Base-by-base conservation (phyloP, 2,888 invertebrate species). In the Drosophila picticornis region DNA sequence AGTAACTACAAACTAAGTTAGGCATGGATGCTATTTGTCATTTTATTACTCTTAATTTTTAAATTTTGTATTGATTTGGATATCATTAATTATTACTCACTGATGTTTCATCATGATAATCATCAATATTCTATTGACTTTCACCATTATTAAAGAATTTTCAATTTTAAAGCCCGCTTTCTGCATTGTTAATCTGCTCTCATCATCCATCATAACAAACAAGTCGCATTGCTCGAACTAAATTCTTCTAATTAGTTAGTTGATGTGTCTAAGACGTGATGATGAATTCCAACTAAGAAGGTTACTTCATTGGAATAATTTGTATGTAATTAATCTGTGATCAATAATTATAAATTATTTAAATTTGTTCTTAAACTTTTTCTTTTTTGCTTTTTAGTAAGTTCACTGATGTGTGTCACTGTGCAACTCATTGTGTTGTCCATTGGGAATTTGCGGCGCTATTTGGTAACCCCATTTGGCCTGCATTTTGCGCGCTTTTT, bases 401-500 rank as follows among this genome's bases (percentile, higher is more conserved):
- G 7, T 62, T 27, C 16, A 2, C 2, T 9, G 13, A 29, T 31
- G 29, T 51, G 56, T 7, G 4, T 10, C 70, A 77, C 61, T 68
- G 77, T 79, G 72, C 56, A 36, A 16, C 43, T 25, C 25, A 52
- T 61, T 60, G 43, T 38, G 0, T n/a, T 63, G 63, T 55, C 84
- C 77, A 40, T 75, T 70, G 88, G 85, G 82, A 85, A 76, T 83
- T 73, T 81, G 62, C 70, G 72, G 55, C 67, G 84, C 64, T 80
- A 80, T 83, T 75, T 74, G 76, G 85, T 87, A 87, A 87, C 89
- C 86, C 86, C 81, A 83, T 81, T 87, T 87, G 86, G 87, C 87
- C 89, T 83, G 83, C 80, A 89, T 87, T 87, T 87, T 83, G 84
- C 89, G 83, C 89, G 83, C 80, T 77, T 84, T 46, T 87, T 84